Conservation (phyloP, 2,888 invertebrate species). For the Ceraclea dissimilis region DNA sequence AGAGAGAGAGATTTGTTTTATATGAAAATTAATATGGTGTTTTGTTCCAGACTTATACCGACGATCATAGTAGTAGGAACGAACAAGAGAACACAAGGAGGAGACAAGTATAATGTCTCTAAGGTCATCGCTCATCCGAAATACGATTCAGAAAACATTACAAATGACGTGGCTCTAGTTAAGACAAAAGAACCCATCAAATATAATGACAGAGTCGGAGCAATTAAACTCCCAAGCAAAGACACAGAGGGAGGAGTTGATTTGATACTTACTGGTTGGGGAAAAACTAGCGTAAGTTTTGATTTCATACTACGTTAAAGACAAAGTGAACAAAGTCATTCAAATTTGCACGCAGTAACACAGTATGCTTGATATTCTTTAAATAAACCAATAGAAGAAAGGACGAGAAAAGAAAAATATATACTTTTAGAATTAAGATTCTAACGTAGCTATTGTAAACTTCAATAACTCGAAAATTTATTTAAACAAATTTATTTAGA, state of each 20-base stretch:
- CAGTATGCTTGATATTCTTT: too few relatives aligned
- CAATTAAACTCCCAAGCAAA: slow-evolving; percentile 34
- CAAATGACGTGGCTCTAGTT: slow-evolving; percentile 44
- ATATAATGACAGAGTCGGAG: slow-evolving; percentile 36
- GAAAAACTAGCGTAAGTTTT: slow-evolving; percentile 37
- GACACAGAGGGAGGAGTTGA: slow-evolving; percentile 35
- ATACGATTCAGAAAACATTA: slow-evolving; percentile 35
- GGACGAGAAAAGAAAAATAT: too few relatives aligned
- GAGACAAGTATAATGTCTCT: slow-evolving; percentile 36
- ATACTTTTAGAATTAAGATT: too few relatives aligned
- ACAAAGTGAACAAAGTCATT: too few relatives aligned
- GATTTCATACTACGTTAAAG: neutral
- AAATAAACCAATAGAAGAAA: too few relatives aligned
- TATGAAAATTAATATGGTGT: too few relatives aligned
- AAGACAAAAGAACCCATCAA: slow-evolving; percentile 33
- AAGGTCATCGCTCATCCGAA: slow-evolving; percentile 37
- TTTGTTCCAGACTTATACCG: neutral
- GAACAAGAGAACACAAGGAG: slow-evolving; percentile 38
- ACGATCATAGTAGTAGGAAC: slow-evolving; percentile 39
- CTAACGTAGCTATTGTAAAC: too few relatives aligned
- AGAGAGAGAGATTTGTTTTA: too few relatives aligned
- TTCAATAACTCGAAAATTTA: too few relatives aligned
- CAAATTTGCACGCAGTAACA: too few relatives aligned
- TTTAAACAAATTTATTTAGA: too few relatives aligned
- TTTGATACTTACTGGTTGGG: slow-evolving; percentile 44